Conservation (phyloP, 2,113 vertebrate species). For the Leucoraja erinaceus region DNA sequence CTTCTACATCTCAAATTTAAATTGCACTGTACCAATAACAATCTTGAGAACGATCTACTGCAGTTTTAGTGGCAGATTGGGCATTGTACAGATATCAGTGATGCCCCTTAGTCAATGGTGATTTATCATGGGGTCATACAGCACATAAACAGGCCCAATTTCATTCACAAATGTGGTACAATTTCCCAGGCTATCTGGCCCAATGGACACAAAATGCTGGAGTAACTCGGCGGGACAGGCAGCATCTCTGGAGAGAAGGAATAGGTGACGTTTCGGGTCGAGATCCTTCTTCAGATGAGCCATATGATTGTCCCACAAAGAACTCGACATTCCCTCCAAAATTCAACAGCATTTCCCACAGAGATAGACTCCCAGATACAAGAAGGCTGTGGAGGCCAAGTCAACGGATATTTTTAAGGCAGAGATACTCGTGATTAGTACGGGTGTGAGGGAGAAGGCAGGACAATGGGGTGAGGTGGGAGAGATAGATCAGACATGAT, state of each 20-base stretch:
- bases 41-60: neutral
- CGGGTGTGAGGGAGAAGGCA: too few relatives aligned
- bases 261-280: too few relatives aligned
- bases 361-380: neutral
- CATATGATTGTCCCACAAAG: neutral
- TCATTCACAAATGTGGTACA: neutral
- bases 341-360: neutral
- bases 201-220: neutral
- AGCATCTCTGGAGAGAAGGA: too few relatives aligned
- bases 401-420: too few relatives aligned
- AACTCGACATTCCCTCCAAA: neutral
- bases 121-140: too few relatives aligned
- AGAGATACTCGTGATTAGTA: too few relatives aligned
- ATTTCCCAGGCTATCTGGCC: neutral
- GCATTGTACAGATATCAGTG: neutral
- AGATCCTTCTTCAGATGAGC: too few relatives aligned
- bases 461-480: too few relatives aligned
- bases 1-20: neutral
- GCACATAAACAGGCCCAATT: neutral
- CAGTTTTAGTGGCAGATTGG: neutral
- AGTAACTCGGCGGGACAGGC: too few relatives aligned
- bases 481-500: too few relatives aligned
- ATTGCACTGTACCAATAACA: neutral
- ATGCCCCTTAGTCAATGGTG: neutral
- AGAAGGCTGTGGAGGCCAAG: neutral